Percentiles rank a stretch among this genome's conserved stretches.
Evolutionary conservation across 1,140 invertebrate species (phyloP).

Genomic region (Tetragonula clypearis): DNA sequence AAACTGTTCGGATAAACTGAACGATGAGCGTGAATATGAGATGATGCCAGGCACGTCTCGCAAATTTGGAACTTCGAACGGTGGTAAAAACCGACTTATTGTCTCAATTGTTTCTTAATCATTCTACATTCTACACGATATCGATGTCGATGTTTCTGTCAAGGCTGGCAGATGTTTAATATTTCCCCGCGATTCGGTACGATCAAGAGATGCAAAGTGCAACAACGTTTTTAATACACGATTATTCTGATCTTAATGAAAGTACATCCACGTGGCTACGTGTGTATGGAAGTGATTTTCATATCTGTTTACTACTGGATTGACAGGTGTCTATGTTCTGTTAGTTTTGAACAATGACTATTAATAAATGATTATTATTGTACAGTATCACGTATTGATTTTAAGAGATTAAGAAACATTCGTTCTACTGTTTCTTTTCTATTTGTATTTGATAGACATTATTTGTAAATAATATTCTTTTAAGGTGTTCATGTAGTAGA

Average conservation of each 20-base stretch:
- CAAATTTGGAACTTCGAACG: slow-evolving; percentile 76
- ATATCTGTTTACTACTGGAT: slow-evolving; percentile 49
- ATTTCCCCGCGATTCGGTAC: slow-evolving; percentile 40
- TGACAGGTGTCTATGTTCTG: slow-evolving; percentile 50
- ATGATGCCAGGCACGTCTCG: slow-evolving; percentile 79
- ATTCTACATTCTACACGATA: slow-evolving; percentile 16
- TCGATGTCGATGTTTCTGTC: slow-evolving; percentile 36
- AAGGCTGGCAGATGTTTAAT: slow-evolving; percentile 73
- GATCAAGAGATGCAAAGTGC: slow-evolving; percentile 8
- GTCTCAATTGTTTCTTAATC: slow-evolving; percentile 40
- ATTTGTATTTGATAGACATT: background rate
- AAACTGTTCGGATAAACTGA: slow-evolving; percentile 59
- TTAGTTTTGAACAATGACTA: background rate
- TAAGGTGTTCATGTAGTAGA: slow-evolving; percentile 6
- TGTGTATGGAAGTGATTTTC: slow-evolving; percentile 46
- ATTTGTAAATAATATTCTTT: slow-evolving; percentile 1
- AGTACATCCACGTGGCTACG: slow-evolving; percentile 47
- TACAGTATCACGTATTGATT: background rate
- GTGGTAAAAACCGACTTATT: slow-evolving; percentile 66
- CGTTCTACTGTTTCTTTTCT: background rate
- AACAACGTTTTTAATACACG: slow-evolving; percentile 28
- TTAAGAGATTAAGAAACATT: background rate
- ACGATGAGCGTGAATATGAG: slow-evolving; percentile 74
- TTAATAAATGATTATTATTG: slow-evolving; percentile 31
- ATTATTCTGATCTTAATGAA: slow-evolving; percentile 15